Conservation (phyloP, 2,888 invertebrate genomes). For the Scaptomyza tumidula region DNA sequence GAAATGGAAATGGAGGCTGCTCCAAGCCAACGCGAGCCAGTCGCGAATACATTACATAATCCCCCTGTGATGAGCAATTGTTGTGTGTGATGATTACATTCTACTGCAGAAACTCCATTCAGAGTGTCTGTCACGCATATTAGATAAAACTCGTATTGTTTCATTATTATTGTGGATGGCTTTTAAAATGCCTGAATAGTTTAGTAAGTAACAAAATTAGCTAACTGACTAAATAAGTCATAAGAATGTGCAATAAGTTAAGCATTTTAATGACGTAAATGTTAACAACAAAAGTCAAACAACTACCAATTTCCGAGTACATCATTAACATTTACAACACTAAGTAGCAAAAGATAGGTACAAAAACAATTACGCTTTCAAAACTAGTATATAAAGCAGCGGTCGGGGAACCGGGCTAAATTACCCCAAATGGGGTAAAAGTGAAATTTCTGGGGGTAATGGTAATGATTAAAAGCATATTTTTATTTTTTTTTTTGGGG, state of each 20-base stretch:
- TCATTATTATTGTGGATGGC: slow-evolving; percentile 3
- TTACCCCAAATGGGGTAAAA: no score
- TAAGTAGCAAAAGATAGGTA: background rate
- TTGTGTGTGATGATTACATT: slow-evolving; percentile 56
- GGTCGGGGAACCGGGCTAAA: no score
- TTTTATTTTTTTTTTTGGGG: no score
- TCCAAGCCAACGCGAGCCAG: background rate
- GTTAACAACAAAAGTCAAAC: background rate
- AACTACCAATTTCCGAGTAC: slow-evolving; percentile 9
- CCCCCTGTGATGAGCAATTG: slow-evolving; percentile 63
- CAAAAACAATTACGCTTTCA: background rate
- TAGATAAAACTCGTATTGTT: slow-evolving; percentile 6
- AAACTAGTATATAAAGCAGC: background rate
- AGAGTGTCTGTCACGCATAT: slow-evolving; percentile 33
- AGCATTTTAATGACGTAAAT: slow-evolving; percentile 30
- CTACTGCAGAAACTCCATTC: slow-evolving; percentile 21
- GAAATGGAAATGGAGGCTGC: slow-evolving; percentile 24
- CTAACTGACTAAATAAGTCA: slow-evolving; percentile 46
- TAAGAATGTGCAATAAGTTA: slow-evolving; percentile 31
- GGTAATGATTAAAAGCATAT: no score
- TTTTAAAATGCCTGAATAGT: slow-evolving; percentile 18
- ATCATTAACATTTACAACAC: slow-evolving; percentile 3
- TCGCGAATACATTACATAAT: slow-evolving; percentile 57
- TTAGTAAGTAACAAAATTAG: slow-evolving; percentile 46
- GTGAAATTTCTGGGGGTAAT: no score